Evolutionary conservation across 2,888 invertebrate genomes (phyloP), one percentile per base, ranked within the genome.

Genomic region (Trichopoda pennipes): DNA sequence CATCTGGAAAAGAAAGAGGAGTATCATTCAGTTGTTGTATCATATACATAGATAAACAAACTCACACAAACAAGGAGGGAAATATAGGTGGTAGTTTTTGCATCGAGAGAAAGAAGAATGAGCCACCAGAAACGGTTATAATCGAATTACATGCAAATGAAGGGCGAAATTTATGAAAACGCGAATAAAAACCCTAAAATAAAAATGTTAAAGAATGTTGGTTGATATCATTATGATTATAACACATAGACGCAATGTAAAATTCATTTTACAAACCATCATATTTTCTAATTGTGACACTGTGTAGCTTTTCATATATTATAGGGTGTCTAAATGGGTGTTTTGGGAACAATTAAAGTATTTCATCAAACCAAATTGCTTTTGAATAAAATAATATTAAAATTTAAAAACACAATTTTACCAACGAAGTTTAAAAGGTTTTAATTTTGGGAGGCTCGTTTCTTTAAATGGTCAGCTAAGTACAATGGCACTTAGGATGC

Each of bases 61-160:
- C 47, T 19, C 17, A n/a, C 10, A 49, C 17, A 49, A 1, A 19
- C 7, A 4, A 4, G 17, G 6, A 49, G 70, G 42, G 58, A 60
- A 53, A 19, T 47, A 28, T 21, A 28, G 21, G 32, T 49, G 21
- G 47, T 38, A 23, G 51, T 38, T 35, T 38, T 28, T 32, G 9
- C 2, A 56, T 10, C 16, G 6, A 17, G 6, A 17, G 16, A 44
- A 16, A 12, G 49, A 70, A 44, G 32, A 35, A 35, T 74, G 64
- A 61, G 53, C 70, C 66, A 68, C 60, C 73, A 38, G 51, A 61
- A 60, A 61, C 42, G 74, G 85, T 84, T 86, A 85, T 87, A 87
- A 88, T 87, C 87, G 86, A 87, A 87, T 88, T 87, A 87, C 87
- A 87, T 87, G 87, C 87, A 87, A 88, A 87, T 88, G 86, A 87